phyloP scores from a whole-genome alignment of 2,888 invertebrate species.

The Lasioglossum vierecki region DNA sequence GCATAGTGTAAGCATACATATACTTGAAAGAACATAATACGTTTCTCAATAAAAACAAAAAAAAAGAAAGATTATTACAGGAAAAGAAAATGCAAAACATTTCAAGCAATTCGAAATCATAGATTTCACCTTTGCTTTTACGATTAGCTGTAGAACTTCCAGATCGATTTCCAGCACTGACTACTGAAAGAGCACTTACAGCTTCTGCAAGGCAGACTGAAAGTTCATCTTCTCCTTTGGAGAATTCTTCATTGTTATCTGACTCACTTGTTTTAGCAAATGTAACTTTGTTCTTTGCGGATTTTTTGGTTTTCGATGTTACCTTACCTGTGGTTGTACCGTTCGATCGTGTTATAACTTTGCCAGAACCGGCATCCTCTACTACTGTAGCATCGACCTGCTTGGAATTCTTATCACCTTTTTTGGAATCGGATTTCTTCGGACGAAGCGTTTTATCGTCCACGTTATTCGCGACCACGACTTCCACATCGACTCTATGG shows the following conservation, averaged over 20 bases:
- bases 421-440: conserved; percentile 66
- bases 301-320: conserved; percentile 75
- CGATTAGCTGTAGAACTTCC: conserved; percentile 68
- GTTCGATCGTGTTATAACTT: conserved; percentile 71
- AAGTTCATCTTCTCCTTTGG: conserved; percentile 78
- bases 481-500: conserved; percentile 51
- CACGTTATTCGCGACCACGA: neutral
- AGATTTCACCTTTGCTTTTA: conserved; percentile 74
- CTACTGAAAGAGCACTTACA: conserved; percentile 80
- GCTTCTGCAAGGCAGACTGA: conserved; percentile 82
- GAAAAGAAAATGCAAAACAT: conserved; percentile 4
- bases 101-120: conserved; percentile 18
- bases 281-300: conserved; percentile 73
- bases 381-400: conserved; percentile 46
- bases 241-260: conserved; percentile 67
- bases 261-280: conserved; percentile 69
- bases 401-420: conserved; percentile 66
- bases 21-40: conserved; percentile 3
- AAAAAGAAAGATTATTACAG: conserved; percentile 7
- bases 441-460: conserved; percentile 59
- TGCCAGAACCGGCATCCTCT: conserved; percentile 60
- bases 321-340: conserved; percentile 69
- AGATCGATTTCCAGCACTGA: conserved; percentile 66
- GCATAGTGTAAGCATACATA: conserved; percentile 17
- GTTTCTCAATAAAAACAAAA: conserved; percentile 4